Percentiles rank a stretch among this genome's conserved stretches.
Evolutionary conservation across 1,140 invertebrate species (phyloP).

Genomic region (Spodoptera frugiperda): DNA sequence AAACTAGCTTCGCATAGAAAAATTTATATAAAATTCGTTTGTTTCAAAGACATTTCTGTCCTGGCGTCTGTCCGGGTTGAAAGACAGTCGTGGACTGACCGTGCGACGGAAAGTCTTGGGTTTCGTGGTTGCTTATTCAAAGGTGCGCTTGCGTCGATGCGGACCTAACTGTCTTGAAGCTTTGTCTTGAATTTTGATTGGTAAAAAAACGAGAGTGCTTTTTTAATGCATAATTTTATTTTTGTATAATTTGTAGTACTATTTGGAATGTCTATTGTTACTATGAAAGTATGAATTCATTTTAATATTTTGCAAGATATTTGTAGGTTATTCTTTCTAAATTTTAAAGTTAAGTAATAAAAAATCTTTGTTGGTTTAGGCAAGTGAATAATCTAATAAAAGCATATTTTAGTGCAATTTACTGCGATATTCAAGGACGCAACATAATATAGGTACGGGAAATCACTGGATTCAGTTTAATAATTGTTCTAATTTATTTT

Average conservation of each 20-base stretch:
- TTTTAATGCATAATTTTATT: constrained; percentile 44
- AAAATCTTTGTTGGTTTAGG: too few relatives aligned
- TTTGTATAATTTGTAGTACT: constrained; percentile 6
- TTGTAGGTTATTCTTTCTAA: too few relatives aligned
- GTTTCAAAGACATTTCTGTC: constrained; percentile 69
- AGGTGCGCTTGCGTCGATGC: constrained; percentile 66
- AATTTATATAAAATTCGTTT: constrained; percentile 57
- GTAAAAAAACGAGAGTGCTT: constrained; percentile 79
- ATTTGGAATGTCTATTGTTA: background rate
- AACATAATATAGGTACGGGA: too few relatives aligned
- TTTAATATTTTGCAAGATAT: too few relatives aligned
- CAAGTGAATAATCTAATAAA: too few relatives aligned
- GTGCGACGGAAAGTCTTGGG: constrained; percentile 69
- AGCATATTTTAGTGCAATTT: too few relatives aligned
- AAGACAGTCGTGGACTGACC: constrained; percentile 79
- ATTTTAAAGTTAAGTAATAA: too few relatives aligned
- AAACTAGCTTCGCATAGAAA: constrained; percentile 55
- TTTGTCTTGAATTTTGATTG: constrained; percentile 78
- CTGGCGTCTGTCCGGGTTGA: constrained; percentile 74
- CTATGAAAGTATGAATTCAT: too few relatives aligned
- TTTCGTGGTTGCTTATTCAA: constrained; percentile 71
- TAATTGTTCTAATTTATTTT: too few relatives aligned
- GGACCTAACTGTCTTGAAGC: constrained; percentile 80
- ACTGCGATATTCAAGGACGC: too few relatives aligned
- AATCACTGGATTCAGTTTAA: too few relatives aligned